A percentile compares a stretch with the other conserved stretches of the same genome.
phyloP scores from a whole-genome alignment of 2,797 vertebrate species.

The Harpagifer antarcticus region DNA sequence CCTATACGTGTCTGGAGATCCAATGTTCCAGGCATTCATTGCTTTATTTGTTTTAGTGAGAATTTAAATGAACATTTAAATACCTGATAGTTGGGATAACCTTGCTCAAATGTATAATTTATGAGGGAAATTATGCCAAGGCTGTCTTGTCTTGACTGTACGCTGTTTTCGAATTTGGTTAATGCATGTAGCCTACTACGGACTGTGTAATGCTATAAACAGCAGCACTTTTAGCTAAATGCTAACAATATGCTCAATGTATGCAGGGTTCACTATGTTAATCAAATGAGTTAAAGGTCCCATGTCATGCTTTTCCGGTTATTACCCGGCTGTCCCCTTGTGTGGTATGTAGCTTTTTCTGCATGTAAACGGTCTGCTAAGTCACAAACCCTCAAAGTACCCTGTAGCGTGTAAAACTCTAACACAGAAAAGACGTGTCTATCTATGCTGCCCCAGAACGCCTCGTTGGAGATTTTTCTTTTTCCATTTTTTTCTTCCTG shows the following conservation, averaged over 20 bases:
- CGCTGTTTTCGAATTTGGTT: background rate
- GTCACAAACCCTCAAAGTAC: no score
- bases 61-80: constrained; percentile 41
- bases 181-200: background rate
- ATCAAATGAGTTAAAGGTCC: background rate
- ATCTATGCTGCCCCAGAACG: no score
- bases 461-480: no score
- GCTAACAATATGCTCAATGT: background rate
- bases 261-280: background rate
- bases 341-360: no score
- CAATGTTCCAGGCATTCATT: constrained; percentile 33
- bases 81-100: constrained; percentile 19
- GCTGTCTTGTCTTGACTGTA: background rate
- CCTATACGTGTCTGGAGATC: constrained; percentile 40
- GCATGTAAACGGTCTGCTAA: no score
- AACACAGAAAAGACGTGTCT: no score
- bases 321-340: no score
- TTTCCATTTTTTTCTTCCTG: no score
- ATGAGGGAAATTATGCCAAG: background rate
- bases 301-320: no score
- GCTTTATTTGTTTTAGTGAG: constrained; percentile 39
- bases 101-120: constrained; percentile 17
- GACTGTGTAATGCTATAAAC: background rate
- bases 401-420: no score
- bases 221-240: background rate